Evolutionary conservation across 92 coral and sea anemone species (phyloP), one percentile per base, ranked within the genome.

Genomic region (Plumapathes pennacea): DNA sequence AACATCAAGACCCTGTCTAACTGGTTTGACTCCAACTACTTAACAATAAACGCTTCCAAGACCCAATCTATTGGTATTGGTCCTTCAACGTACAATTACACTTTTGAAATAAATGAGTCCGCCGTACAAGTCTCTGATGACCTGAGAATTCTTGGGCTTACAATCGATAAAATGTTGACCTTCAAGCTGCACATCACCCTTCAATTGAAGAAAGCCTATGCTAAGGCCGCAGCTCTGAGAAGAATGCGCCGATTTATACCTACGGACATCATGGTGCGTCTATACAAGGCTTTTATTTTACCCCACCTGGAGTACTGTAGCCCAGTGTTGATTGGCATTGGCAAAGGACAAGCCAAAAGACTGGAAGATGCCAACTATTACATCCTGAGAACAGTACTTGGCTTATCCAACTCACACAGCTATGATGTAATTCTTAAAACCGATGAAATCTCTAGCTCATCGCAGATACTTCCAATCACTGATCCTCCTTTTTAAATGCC

Each of bases 51-150:
- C 25, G 38, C 50, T 21, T 25, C 31, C 11, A 63, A 74, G 61
- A 33, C 74, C 34, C 82, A 75, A 15, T 73, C 74, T 5, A 64
- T 75, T 37, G 47, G 29, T 32, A 56, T 63, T 44, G 82, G 67
- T 18, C 44, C 43, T 1, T 30, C n/a, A 45, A 32, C 14, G 18
- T 54, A 54, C 22, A 45, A 54, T 2, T 32, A 32, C 29, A 28
- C 19, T 31, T 3, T 56, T 4, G 58, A 62, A 28, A 15, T 63
- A 11, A 50, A 52, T 9, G 47, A 46, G 11, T 23, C 32, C 19
- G 44, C 37, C 17, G 36, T 15, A 21, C 32, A 59, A 14, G 18
- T 48, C 13, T 13, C n/a, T 10, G 60, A 64, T 4, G 21, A 13
- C 36, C 5, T 64, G 2, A 64, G 27, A 33, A 49, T 49, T 32